Evolutionary conservation across 1,140 invertebrate species (phyloP), one percentile per base, ranked within the genome.

Genomic region (Brachionus rotundiformis): DNA sequence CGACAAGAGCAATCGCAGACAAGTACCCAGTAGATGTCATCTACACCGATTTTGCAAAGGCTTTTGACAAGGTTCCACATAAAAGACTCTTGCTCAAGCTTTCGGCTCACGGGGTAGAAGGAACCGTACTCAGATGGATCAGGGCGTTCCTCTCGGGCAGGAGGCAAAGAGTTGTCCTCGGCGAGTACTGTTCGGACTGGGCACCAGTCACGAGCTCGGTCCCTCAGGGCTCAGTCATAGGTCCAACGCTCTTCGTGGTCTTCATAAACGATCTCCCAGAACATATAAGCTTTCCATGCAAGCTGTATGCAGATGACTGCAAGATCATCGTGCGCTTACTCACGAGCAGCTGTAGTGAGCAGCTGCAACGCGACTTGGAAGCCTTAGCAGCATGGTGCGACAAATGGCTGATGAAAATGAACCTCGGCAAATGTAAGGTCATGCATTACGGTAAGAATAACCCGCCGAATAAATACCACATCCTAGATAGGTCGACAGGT

Each of bases 1-100:
- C 33, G 33, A 36, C 33, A 36, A 36, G 33, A 36, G 33, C 33
- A 36, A 36, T 36, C 33, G 33, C 33, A 36, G 3, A 36, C 33
- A 36, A 36, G 33, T 36, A 8, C 33, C 33, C 49, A 59, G 49
- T 59, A 25, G 49, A 59, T 25, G 23, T 59, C 23, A 16, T 59
- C 23, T 59, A 59, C 23, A 16, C 23, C n/a, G 49, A 59, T 59
- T 59, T 59, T 25, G 23, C n/a, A 11, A 59, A 59, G 23, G 49
- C 49, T 59, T 59, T 59, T 59, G 49, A 59, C 49, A 11, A 59
- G 49, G 49, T 59, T 59, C 49, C 49, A 19, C 49, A 59, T 59
- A 3, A 59, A 16, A 16, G 3, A 59, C 49, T 59, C 3, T 25
- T 59, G 49, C n/a, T 25, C n/a, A 59, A 59, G 23, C 49, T 59